Base-by-base conservation (phyloP, 2,113 vertebrate genomes). In the Anas platyrhynchos region DNA sequence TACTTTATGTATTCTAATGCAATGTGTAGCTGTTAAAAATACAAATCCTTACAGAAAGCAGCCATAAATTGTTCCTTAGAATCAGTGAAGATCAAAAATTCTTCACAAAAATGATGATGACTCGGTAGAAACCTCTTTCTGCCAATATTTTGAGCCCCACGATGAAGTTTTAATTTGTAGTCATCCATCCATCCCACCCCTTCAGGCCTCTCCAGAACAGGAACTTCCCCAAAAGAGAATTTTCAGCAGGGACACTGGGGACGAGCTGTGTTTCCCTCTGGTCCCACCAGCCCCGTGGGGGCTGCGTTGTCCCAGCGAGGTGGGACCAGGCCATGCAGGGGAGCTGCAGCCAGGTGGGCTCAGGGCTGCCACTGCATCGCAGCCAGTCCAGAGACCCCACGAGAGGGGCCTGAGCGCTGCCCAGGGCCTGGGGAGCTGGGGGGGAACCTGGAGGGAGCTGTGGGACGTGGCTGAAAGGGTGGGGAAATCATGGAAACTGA, bases 401-500 rank as follows among this genome's bases (percentile, higher is more conserved):
- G 11, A 50, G 48, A 50, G 48, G 48, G 48, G 48, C 22, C 12
- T 1, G 6, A 50, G 48, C 11, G 5, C 48, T 23, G 48, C 48
- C 20, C 48, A 10, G 48, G 48, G 22, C 48, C 11, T 21, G 48
- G 22, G 22, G 48, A 50, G 21, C 48, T 9, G 22, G 48, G 21
- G 50, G 23, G 12, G 16, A 26, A 36, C 14, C 46, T 16, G 88
- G 48, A 0, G 41, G 2, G 0, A 5, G 12, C 14, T 4, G 3
- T 20, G 1, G 36, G 84, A 48, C 4, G 46, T 21, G 20, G 46
- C 46, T n/a, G 5, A 2, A 43, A 62, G 63, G 31, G 65, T 9
- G 68, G 27, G 3, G 0, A 17, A 17, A 18, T 44, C 46, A 1
- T 0, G 6, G 0, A 4, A 16, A 0, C 32, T 9, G 14, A 0